A percentile compares a stretch with the other conserved stretches of the same genome.
These are phyloP conservation scores for Epizoanthus scotinus DNA, from an alignment of 92 coral and sea anemone genomes.

Conservation along the genomic window DNA sequence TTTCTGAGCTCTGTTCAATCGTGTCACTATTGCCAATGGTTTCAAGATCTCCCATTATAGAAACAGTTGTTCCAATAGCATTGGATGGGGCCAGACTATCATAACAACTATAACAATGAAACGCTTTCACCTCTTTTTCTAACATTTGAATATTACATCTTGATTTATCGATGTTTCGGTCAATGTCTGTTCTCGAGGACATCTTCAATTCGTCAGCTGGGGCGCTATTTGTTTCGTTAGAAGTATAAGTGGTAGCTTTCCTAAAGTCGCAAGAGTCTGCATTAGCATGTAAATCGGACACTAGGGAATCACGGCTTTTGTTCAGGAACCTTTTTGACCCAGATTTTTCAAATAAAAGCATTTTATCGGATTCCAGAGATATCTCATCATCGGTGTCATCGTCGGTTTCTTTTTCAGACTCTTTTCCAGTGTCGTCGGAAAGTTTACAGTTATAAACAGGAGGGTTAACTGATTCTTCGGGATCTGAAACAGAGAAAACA, in stretches of 20 bases:
- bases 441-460: too few relatives aligned
- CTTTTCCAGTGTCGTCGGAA: too few relatives aligned
- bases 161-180: background rate
- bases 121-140: background rate
- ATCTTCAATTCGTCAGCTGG: background rate
- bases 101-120: background rate
- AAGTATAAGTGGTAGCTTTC: slow-evolving; percentile 4
- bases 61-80: background rate
- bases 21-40: background rate
- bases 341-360: background rate
- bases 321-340: background rate
- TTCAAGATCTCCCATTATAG: background rate
- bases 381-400: background rate
- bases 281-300: background rate
- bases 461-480: too few relatives aligned
- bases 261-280: background rate
- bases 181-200: background rate
- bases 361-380: background rate
- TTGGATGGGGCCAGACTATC: background rate
- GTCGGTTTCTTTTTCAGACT: too few relatives aligned
- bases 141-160: background rate
- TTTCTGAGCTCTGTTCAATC: background rate
- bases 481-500: too few relatives aligned
- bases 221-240: background rate
- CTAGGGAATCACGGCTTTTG: background rate